These are phyloP conservation scores for Noctua fimbriata DNA, from an alignment of 2,888 invertebrate species.

Conservation along the genomic window DNA sequence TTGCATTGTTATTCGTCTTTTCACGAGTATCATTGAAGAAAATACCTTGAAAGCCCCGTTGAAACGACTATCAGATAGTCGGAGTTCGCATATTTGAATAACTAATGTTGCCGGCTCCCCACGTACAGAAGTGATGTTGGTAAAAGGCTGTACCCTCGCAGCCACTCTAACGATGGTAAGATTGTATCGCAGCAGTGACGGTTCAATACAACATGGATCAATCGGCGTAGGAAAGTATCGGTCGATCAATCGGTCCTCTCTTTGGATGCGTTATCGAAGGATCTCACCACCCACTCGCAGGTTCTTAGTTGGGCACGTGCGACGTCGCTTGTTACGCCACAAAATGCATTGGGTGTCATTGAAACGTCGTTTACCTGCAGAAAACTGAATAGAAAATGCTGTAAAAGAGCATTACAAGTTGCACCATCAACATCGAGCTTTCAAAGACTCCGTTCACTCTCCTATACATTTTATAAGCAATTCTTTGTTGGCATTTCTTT, in stretches of 20 bases:
- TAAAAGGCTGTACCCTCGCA: slow-evolving; percentile 72
- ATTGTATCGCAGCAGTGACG: slow-evolving; percentile 86
- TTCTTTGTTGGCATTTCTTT: slow-evolving; percentile 12
- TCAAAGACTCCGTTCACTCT: not conserved
- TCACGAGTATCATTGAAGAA: slow-evolving; percentile 77
- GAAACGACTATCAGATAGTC: slow-evolving; percentile 83
- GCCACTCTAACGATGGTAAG: slow-evolving; percentile 84
- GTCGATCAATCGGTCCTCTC: slow-evolving; percentile 75
- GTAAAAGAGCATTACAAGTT: slow-evolving; percentile 18
- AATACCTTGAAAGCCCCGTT: slow-evolving; percentile 77
- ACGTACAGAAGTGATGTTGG: slow-evolving; percentile 74
- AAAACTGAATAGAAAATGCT: slow-evolving; percentile 27
- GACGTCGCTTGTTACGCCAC: slow-evolving; percentile 52
- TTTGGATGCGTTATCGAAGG: slow-evolving; percentile 71
- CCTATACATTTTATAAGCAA: slow-evolving; percentile 9
- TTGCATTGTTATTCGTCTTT: slow-evolving; percentile 80
- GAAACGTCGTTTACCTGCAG: slow-evolving; percentile 31
- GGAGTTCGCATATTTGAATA: slow-evolving; percentile 87
- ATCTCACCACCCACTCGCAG: slow-evolving; percentile 73
- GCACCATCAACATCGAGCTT: slow-evolving; percentile 6
- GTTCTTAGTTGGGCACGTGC: slow-evolving; percentile 71
- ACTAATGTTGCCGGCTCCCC: slow-evolving; percentile 80
- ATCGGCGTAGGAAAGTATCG: slow-evolving; percentile 79
- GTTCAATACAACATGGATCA: slow-evolving; percentile 89
- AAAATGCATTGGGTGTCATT: slow-evolving; percentile 34